phyloP scores from a whole-genome alignment of 2,888 invertebrate genomes.

The Phalera bucephala region DNA sequence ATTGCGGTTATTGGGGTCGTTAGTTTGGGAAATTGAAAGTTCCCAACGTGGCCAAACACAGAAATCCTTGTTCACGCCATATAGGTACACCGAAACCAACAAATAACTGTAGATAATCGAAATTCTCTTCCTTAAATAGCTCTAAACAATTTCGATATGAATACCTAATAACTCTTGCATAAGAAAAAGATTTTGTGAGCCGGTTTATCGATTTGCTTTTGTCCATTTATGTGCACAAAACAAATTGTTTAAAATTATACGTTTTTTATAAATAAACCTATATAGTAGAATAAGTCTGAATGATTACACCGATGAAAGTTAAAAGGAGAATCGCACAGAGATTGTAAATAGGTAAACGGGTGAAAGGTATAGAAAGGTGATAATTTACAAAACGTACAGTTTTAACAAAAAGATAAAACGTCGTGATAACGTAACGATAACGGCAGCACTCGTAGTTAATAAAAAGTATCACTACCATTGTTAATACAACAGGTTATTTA shows the following conservation, averaged over 20 bases:
- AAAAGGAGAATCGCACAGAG: conserved; percentile 20
- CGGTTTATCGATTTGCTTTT: conserved; percentile 11
- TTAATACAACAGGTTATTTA: conserved; percentile 2
- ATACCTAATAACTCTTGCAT: conserved; percentile 17
- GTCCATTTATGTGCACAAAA: conserved; percentile 10
- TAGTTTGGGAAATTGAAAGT: conserved; percentile 37
- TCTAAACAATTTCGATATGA: conserved; percentile 13
- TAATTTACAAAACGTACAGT: conserved; percentile 20
- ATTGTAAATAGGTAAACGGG: conserved; percentile 30
- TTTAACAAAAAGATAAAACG: conserved; percentile 17
- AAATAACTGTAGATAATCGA: conserved; percentile 13
- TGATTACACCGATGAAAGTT: conserved; percentile 11
- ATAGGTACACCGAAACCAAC: conserved; percentile 10
- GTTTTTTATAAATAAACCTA: conserved; percentile 4
- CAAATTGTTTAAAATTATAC: conserved; percentile 7
- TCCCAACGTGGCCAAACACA: conserved; percentile 25
- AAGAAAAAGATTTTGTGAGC: conserved; percentile 10
- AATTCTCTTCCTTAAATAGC: conserved; percentile 21
- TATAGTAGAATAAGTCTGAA: conserved; percentile 5
- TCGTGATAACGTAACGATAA: conserved; percentile 13
- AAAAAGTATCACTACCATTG: conserved; percentile 13
- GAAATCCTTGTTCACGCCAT: conserved; percentile 29
- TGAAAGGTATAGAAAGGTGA: conserved; percentile 47
- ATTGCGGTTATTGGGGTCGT: conserved; percentile 17
- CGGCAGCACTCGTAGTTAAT: conserved; percentile 1